phyloP scores from a whole-genome alignment of 1,140 invertebrate genomes.

The Heliconius himera region DNA sequence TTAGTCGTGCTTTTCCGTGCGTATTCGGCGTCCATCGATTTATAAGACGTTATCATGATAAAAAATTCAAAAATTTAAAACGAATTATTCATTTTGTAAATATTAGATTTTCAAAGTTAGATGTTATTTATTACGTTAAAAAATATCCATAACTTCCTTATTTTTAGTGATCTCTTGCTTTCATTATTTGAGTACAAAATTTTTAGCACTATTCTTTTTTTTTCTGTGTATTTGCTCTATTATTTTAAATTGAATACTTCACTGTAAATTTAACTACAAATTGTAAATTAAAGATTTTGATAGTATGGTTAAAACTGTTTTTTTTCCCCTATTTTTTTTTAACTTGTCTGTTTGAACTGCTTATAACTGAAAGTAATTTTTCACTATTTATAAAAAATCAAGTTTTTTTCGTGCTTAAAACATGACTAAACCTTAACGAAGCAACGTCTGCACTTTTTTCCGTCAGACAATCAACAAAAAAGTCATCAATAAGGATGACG shows the following conservation, averaged over 20 bases:
- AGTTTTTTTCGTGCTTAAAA: too few species aligned
- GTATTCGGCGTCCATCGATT: too few species aligned
- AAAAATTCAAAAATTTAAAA: too few species aligned
- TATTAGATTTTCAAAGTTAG: background rate
- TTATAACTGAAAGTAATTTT: too few species aligned
- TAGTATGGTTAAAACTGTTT: slow-evolving; percentile 46
- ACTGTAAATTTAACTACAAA: slow-evolving; percentile 19
- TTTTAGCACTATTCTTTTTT: background rate
- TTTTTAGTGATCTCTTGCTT: background rate
- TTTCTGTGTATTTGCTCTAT: background rate
- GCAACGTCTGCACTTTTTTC: too few species aligned
- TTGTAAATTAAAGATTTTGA: slow-evolving; percentile 49
- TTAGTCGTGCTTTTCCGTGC: too few species aligned
- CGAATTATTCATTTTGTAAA: background rate
- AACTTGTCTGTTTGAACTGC: background rate
- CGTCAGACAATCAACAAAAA: too few species aligned
- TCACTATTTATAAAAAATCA: too few species aligned
- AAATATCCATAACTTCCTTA: background rate
- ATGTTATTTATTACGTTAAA: background rate
- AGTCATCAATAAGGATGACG: too few species aligned
- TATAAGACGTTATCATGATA: too few species aligned
- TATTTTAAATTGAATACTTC: background rate
- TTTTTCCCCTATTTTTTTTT: slow-evolving; percentile 25
- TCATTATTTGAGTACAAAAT: background rate
- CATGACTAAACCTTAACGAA: too few species aligned